A percentile compares a stretch with the other conserved stretches of the same genome.
Conservation (phyloP, 2,888 invertebrate genomes). For the Lathronympha strigana region DNA sequence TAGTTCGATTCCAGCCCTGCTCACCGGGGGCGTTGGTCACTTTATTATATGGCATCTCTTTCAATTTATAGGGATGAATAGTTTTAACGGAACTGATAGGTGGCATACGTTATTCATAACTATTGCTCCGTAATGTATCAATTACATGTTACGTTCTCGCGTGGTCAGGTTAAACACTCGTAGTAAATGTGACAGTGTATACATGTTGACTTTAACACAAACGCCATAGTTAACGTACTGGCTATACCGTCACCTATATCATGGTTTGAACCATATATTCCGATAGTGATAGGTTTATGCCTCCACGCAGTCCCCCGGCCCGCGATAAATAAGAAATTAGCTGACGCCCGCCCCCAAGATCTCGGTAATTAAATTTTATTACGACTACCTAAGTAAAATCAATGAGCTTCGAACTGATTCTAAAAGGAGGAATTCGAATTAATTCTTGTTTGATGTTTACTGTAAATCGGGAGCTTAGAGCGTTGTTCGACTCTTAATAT, state of each 20-base stretch:
- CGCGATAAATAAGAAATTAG: slow-evolving; percentile 73
- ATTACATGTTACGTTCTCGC: too few relatives aligned
- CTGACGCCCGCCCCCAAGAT: slow-evolving; percentile 54
- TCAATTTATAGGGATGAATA: too few relatives aligned
- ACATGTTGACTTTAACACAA: neutral
- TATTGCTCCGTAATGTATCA: too few relatives aligned
- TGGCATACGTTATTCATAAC: too few relatives aligned
- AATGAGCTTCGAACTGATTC: slow-evolving; percentile 49
- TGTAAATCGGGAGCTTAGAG: neutral
- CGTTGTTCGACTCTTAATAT: neutral
- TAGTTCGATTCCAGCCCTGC: too few relatives aligned
- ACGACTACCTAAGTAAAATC: slow-evolving; percentile 61
- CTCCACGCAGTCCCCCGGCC: slow-evolving; percentile 46
- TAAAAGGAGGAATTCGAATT: neutral
- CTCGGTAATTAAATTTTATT: slow-evolving; percentile 71
- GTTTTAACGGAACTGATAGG: too few relatives aligned
- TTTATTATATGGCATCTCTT: too few relatives aligned
- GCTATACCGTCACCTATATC: neutral
- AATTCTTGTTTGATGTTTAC: neutral
- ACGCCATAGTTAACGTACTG: neutral
- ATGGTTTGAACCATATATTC: slow-evolving; percentile 28
- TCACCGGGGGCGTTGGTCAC: too few relatives aligned
- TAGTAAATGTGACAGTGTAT: too few relatives aligned
- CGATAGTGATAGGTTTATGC: slow-evolving; percentile 49
- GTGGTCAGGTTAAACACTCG: too few relatives aligned